phyloP scores from a whole-genome alignment of 2,797 vertebrate genomes.

The Eurystomus glaucurus region DNA sequence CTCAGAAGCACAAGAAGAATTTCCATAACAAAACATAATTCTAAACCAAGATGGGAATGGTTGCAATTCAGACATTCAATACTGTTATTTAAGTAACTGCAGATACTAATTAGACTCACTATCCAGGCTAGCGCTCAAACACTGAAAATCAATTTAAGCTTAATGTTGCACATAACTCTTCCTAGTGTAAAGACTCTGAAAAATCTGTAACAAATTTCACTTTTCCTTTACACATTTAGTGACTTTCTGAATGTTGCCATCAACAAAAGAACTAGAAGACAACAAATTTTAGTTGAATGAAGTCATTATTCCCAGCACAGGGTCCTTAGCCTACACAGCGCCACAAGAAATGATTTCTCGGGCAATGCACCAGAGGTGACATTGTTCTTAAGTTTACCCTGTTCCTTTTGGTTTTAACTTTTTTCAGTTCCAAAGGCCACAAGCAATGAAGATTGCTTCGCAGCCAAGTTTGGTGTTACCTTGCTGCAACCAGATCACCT shows the following conservation, averaged over 20 bases:
- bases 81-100: slow-evolving; percentile 20
- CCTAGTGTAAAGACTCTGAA: neutral
- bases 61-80: neutral
- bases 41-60: neutral
- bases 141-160: slow-evolving; percentile 48
- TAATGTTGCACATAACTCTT: slow-evolving; percentile 58
- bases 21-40: slow-evolving; percentile 1
- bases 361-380: rapidly evolving
- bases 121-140: neutral
- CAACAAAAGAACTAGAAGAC: neutral
- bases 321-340: neutral
- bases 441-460: neutral
- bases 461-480: neutral
- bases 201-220: slow-evolving; percentile 25
- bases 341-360: neutral
- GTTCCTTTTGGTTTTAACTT: neutral
- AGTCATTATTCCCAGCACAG: neutral
- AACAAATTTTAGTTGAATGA: neutral
- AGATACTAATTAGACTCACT: slow-evolving; percentile 12
- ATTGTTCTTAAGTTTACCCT: neutral
- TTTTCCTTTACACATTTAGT: neutral
- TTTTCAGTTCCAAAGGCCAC: neutral
- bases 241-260: neutral
- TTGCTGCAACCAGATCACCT: neutral
- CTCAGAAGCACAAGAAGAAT: neutral